These are phyloP conservation scores for Monodelphis domestica DNA, from an alignment of 2,797 vertebrate species.

Conservation along the genomic window DNA sequence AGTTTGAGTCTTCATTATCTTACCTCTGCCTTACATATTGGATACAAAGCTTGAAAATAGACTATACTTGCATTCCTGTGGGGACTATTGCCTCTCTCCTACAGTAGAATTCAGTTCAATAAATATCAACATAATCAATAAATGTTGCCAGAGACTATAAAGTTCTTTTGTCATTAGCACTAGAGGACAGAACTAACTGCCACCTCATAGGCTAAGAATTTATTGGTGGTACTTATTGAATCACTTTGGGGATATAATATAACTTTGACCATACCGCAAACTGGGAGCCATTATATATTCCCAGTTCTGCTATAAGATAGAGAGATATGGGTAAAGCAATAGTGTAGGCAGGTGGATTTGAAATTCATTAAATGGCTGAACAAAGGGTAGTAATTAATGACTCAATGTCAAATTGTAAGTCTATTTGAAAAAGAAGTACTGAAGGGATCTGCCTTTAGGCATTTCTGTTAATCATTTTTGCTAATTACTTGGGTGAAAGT, in stretches of 20 bases:
- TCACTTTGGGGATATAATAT: neutral
- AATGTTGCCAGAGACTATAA: neutral
- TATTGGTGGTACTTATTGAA: neutral
- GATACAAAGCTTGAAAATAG: neutral
- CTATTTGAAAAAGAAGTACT: neutral
- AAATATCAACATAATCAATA: neutral
- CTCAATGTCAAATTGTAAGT: neutral
- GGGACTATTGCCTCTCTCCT: neutral
- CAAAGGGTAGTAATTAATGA: neutral
- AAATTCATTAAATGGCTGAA: neutral
- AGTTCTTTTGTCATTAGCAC: neutral
- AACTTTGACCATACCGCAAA: neutral
- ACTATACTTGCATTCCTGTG: neutral
- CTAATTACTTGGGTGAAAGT: neutral
- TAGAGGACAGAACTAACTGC: neutral
- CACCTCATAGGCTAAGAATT: neutral
- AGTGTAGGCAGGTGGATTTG: neutral
- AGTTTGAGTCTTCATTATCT: neutral
- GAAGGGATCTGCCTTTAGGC: neutral
- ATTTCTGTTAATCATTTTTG: neutral
- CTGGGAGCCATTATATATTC: neutral
- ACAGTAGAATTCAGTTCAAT: neutral
- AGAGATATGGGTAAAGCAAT: neutral
- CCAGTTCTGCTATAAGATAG: neutral
- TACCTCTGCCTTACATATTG: neutral